phyloP scores from a whole-genome alignment of 2,113 vertebrate species.

The Xiphophorus hellerii region DNA sequence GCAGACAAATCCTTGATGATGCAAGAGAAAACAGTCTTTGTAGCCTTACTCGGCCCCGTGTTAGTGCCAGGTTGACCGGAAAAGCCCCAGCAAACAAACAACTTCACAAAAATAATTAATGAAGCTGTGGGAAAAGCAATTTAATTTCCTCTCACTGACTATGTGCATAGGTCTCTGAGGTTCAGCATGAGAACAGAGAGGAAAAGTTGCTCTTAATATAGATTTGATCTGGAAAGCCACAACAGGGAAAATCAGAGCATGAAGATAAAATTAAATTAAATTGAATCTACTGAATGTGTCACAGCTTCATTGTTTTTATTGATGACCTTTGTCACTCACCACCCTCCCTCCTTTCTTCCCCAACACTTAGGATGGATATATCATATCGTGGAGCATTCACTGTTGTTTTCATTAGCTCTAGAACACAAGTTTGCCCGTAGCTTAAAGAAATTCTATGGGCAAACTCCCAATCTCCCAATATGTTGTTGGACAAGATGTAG shows the following conservation, averaged over 20 bases:
- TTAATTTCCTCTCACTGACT: slow-evolving; percentile 73
- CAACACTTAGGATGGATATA: slow-evolving; percentile 9
- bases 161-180: slow-evolving; percentile 31
- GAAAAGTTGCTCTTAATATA: neutral
- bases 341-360: neutral
- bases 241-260: neutral
- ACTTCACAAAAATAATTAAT: slow-evolving; percentile 71
- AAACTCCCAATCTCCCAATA: neutral
- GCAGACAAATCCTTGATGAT: slow-evolving; percentile 40
- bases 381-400: neutral
- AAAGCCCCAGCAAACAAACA: slow-evolving; percentile 77
- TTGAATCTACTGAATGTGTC: neutral
- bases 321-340: neutral
- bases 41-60: slow-evolving; percentile 19
- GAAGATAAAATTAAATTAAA: neutral
- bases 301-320: neutral
- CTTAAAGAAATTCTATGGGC: neutral
- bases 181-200: neutral
- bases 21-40: slow-evolving; percentile 66
- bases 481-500: neutral
- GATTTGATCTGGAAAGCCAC: neutral
- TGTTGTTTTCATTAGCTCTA: neutral
- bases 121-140: slow-evolving; percentile 75
- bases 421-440: slow-evolving; percentile 13
- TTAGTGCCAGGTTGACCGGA: slow-evolving; percentile 48